Conservation (phyloP, 2,797 vertebrate species). For the Denticeps clupeoides region DNA sequence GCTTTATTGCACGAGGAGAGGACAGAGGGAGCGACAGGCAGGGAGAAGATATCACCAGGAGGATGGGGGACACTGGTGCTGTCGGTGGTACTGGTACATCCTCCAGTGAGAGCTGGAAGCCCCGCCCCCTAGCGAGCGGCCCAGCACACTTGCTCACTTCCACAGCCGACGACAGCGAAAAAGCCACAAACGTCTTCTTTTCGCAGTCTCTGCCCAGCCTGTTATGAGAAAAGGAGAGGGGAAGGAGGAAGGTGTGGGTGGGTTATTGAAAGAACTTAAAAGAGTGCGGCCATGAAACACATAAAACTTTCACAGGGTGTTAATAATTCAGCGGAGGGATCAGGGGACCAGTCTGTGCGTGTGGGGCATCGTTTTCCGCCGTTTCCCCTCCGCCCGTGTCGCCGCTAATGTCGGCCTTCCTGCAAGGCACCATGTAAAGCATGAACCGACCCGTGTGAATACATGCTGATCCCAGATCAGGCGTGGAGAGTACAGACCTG, state of each 20-base stretch:
- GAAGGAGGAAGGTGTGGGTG: background rate
- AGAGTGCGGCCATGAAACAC: background rate
- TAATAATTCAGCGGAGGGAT: background rate
- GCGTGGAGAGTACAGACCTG: too few relatives aligned
- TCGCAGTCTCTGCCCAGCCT: too few relatives aligned
- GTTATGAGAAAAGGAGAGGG: background rate
- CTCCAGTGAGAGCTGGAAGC: too few relatives aligned
- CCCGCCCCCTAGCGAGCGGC: too few relatives aligned
- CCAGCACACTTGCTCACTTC: constrained; percentile 5
- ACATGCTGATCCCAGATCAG: too few relatives aligned
- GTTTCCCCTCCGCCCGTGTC: background rate
- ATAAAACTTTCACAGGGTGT: background rate
- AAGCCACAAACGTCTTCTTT: too few relatives aligned
- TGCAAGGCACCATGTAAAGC: too few relatives aligned
- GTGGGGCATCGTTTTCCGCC: background rate
- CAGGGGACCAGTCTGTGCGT: background rate
- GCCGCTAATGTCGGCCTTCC: background rate
- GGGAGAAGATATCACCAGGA: background rate
- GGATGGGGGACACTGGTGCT: background rate
- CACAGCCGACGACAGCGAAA: constrained; percentile 6
- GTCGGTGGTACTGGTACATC: background rate
- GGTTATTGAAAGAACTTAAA: background rate
- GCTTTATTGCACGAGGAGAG: constrained; percentile 51
- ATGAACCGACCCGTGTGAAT: too few relatives aligned
- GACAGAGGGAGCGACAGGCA: background rate